Conservation (phyloP, 2,797 vertebrate species). For the Alcedo quadribrachys region DNA sequence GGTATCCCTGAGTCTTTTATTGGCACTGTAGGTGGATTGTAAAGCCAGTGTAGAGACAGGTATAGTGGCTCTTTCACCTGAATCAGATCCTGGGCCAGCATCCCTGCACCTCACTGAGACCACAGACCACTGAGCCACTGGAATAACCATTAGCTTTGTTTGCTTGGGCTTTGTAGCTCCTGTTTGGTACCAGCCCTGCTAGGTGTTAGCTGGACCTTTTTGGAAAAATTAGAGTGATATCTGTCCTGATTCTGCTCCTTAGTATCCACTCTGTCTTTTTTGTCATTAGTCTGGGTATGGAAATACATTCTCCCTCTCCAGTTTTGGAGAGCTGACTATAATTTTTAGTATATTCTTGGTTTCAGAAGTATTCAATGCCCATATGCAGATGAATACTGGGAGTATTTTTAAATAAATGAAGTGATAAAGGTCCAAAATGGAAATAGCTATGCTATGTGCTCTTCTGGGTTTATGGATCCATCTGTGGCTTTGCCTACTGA, state of each 20-base stretch:
- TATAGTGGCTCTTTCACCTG: neutral
- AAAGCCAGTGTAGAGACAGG: neutral
- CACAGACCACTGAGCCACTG: neutral
- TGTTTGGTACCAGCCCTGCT: neutral
- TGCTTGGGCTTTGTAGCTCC: neutral
- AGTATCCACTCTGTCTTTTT: neutral
- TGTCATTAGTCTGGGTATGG: neutral
- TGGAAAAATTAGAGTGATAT: neutral
- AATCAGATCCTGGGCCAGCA: neutral
- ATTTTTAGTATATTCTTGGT: neutral
- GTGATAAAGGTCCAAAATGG: neutral
- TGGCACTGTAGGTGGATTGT: neutral
- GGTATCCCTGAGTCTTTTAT: neutral
- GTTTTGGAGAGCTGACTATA: neutral
- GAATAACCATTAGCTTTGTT: neutral
- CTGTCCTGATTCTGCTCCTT: neutral
- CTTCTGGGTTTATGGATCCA: neutral
- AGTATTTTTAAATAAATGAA: slow-evolving; percentile 6
- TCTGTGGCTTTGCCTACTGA: neutral
- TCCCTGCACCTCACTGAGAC: neutral
- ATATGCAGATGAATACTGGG: neutral
- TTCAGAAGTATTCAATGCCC: neutral
- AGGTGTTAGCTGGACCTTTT: neutral
- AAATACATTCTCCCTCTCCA: neutral
- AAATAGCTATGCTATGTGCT: neutral